These are phyloP conservation scores for Bos indicus DNA, from an alignment of 2,113 vertebrate species.

Conservation along the genomic window DNA sequence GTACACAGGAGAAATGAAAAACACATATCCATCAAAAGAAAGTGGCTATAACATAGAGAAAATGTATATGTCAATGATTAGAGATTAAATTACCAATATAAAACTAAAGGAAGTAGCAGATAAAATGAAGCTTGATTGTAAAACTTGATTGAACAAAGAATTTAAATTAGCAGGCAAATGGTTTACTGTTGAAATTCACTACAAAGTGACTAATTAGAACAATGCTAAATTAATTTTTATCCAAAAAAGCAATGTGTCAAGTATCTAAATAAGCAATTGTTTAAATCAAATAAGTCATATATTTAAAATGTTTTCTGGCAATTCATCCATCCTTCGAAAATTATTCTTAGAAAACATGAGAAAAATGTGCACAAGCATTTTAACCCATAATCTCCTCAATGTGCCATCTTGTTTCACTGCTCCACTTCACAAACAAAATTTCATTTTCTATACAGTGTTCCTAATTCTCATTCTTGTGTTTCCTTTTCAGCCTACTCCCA, in stretches of 20 bases:
- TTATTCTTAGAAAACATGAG: background rate
- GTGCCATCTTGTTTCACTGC: background rate
- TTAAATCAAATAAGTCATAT: background rate
- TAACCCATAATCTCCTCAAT: background rate
- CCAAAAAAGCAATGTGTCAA: background rate
- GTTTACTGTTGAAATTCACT: background rate
- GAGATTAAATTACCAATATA: background rate
- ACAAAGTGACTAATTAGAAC: background rate
- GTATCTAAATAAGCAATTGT: background rate
- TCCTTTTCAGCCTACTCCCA: background rate
- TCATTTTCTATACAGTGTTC: background rate
- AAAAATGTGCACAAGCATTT: background rate
- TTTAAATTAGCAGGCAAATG: background rate
- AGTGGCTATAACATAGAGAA: background rate
- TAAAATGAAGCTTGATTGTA: background rate
- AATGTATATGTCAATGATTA: background rate
- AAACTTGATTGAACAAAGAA: background rate
- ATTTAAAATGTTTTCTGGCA: background rate
- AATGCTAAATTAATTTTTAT: background rate
- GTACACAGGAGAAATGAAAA: background rate
- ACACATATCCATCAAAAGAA: background rate
- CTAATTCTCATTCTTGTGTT: background rate
- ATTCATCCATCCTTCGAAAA: background rate
- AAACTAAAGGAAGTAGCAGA: background rate
- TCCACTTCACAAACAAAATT: background rate